These are phyloP conservation scores for Emys orbicularis DNA, from an alignment of 2,797 vertebrate species.

Conservation along the genomic window DNA sequence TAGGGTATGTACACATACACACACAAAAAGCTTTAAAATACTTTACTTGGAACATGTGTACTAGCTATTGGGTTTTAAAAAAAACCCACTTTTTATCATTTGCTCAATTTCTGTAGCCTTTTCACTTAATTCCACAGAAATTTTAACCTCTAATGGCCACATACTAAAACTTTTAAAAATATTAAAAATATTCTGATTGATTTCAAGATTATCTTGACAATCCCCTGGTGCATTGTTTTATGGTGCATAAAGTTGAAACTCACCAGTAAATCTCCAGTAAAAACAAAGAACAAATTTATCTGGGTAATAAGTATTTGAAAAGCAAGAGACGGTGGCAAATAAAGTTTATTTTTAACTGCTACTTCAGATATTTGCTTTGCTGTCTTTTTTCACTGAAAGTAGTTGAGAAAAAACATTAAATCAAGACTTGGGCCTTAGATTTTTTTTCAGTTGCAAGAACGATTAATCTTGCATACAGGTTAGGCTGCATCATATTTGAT, in stretches of 20 bases:
- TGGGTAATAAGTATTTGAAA: slow-evolving; percentile 24
- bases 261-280: slow-evolving; percentile 28
- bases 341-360: slow-evolving; percentile 36
- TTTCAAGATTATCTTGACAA: background rate
- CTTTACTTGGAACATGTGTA: background rate
- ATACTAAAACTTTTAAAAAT: slow-evolving; percentile 26
- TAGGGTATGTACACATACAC: background rate
- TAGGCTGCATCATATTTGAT: background rate
- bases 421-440: background rate
- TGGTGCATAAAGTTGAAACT: slow-evolving; percentile 27
- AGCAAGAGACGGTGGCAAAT: slow-evolving; percentile 17
- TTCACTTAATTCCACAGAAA: background rate
- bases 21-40: background rate
- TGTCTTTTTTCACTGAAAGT: background rate
- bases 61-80: background rate
- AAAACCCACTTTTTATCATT: background rate
- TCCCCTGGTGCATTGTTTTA: slow-evolving; percentile 15
- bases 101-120: background rate
- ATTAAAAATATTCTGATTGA: slow-evolving; percentile 35
- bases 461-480: slow-evolving; percentile 24
- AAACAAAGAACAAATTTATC: slow-evolving; percentile 9
- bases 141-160: slow-evolving; percentile 37
- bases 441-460: slow-evolving; percentile 28
- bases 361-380: slow-evolving; percentile 23
- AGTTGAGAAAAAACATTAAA: background rate